Conservation (phyloP, 2,113 vertebrate genomes). For the Anoplopoma fimbria region DNA sequence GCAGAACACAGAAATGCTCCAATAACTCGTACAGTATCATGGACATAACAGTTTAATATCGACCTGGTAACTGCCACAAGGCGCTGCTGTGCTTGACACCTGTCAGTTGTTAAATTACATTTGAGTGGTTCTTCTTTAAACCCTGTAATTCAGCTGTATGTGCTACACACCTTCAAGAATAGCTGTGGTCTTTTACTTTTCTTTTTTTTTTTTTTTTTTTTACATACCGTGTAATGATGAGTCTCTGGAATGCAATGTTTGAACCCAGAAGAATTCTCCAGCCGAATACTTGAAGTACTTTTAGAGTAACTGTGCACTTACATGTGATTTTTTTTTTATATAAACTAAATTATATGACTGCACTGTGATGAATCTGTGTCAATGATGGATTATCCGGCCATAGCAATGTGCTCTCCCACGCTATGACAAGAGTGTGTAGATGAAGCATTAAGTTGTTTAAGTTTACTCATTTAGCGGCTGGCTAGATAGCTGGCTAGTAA, state of each 20-base stretch:
- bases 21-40: neutral
- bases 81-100: neutral
- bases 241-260: neutral
- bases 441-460: too few species aligned
- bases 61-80: too few species aligned
- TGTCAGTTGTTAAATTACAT: neutral
- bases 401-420: too few species aligned
- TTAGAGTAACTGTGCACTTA: neutral
- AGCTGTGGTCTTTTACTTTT: too few species aligned
- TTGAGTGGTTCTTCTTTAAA: too few species aligned
- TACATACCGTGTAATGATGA: neutral
- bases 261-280: neutral
- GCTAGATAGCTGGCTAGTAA: too few species aligned
- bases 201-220: too few species aligned
- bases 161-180: neutral
- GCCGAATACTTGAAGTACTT: conserved; percentile 1
- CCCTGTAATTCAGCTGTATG: too few species aligned
- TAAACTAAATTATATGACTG: neutral
- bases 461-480: too few species aligned
- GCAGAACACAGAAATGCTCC: neutral
- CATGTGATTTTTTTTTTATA: neutral
- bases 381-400: too few species aligned
- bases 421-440: too few species aligned
- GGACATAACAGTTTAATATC: neutral
- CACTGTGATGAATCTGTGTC: too few species aligned